These are phyloP conservation scores for Tonatia bakeri DNA, from an alignment of 2,113 vertebrate genomes.

Conservation along the genomic window DNA sequence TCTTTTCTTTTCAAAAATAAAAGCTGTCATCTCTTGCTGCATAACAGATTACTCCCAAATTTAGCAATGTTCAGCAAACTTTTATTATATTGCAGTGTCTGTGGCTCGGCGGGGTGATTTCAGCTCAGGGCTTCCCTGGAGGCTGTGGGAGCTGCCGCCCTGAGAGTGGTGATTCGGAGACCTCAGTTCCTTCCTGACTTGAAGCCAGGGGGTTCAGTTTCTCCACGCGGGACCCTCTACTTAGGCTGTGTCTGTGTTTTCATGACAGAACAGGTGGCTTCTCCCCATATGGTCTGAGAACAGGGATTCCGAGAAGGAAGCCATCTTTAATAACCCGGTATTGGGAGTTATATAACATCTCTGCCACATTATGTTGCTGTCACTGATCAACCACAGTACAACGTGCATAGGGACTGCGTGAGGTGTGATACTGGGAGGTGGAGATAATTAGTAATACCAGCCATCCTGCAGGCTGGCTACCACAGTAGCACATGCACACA, in stretches of 20 bases:
- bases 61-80: too few relatives aligned
- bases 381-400: background rate
- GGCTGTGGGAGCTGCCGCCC: background rate
- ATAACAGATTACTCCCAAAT: background rate
- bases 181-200: background rate
- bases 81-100: too few relatives aligned
- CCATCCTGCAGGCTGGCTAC: background rate
- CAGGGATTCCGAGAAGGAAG: background rate
- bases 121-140: too few relatives aligned
- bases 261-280: background rate
- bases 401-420: accelerated
- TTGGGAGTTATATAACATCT: background rate
- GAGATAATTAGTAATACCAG: background rate
- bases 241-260: background rate
- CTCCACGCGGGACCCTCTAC: background rate
- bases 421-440: background rate
- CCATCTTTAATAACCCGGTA: background rate
- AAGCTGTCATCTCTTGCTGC: background rate
- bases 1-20: background rate
- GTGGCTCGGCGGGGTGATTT: too few relatives aligned
- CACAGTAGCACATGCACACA: background rate
- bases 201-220: background rate
- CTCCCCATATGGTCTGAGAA: background rate
- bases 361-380: background rate
- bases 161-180: background rate